Percentiles rank a stretch among this genome's conserved stretches.
phyloP scores from a whole-genome alignment of 2,113 vertebrate genomes.

The Chaetura pelagica region DNA sequence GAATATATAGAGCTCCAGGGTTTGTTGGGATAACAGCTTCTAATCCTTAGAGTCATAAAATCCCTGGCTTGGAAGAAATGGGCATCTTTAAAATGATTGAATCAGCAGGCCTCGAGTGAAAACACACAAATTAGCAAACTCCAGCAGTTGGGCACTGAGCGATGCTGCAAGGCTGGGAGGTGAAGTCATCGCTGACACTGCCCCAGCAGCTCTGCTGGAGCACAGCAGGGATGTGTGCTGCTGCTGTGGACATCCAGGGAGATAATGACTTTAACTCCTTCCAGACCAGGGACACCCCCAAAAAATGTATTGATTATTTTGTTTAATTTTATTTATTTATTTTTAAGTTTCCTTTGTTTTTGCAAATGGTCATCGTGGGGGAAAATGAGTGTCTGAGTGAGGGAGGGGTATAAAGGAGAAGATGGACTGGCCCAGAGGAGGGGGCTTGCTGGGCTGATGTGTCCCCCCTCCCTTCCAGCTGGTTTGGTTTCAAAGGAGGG shows the following conservation, averaged over 20 bases:
- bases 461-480: background rate
- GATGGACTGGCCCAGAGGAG: fast-evolving
- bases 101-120: constrained; percentile 72
- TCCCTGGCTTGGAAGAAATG: constrained; percentile 76
- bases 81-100: constrained; percentile 70
- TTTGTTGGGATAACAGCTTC: constrained; percentile 71
- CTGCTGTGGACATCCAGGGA: constrained; percentile 17
- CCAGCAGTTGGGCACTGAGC: constrained; percentile 46
- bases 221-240: background rate
- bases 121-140: constrained; percentile 74
- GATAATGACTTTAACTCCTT: constrained; percentile 62
- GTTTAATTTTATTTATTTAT: no score
- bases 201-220: constrained; percentile 38
- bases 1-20: constrained; percentile 71
- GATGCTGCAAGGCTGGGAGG: background rate
- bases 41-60: constrained; percentile 75
- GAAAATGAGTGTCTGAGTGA: fast-evolving
- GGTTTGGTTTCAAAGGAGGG: background rate
- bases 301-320: background rate
- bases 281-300: background rate
- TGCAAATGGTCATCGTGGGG: background rate
- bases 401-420: background rate
- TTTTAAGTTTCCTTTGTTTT: background rate
- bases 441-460: background rate
- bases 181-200: constrained; percentile 1